Evolutionary conservation across 2,113 vertebrate species (phyloP), one percentile per base, ranked within the genome.

Genomic region (Cheirogaleus medius): DNA sequence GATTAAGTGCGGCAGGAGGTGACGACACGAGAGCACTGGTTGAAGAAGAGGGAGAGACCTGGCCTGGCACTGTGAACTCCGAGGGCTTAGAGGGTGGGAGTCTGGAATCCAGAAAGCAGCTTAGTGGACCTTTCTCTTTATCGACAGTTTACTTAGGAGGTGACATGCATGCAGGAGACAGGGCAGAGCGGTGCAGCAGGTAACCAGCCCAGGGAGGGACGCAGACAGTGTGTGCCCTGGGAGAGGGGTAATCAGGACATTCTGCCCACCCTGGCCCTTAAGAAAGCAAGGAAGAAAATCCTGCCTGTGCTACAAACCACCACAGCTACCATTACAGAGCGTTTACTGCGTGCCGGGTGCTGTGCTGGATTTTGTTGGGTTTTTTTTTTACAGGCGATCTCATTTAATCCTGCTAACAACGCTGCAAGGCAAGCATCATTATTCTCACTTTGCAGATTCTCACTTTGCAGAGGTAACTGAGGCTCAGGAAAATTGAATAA

Each of bases 11-110:
- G 14, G 34, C 39, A 11, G 27, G 20, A 15, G 25, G 29, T n/a
- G 34, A 47, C 37, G 47, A 47, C 18, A 9, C 29, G 54, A 21
- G 15, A n/a, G 21, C 37, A 0, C 1, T 66, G 13, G 14, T 0
- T 21, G 11, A 15, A 39, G 54, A 37, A 60, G 64, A 44, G 18
- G 27, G 58, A 39, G 12, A 2, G 77, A 42, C 49, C 49, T 39
- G 23, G n/a, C 49, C 58, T 58, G 54, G 29, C 37, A 11, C 49
- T 23, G 8, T 11, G 39, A 6, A n/a, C 15, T 54, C 49, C n/a
- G 17, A 27, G 1, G 68, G 39, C 52, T 58, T 58, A 15, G 52
- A 32, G 37, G 69, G 34, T 34, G 4, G 23, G 23, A 7, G 9
- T 20, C 13, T 29, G 10, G 56, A 20, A 37, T 39, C 29, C 20